Conservation (phyloP, 1,140 invertebrate genomes). For the Drosophila grimshawi region DNA sequence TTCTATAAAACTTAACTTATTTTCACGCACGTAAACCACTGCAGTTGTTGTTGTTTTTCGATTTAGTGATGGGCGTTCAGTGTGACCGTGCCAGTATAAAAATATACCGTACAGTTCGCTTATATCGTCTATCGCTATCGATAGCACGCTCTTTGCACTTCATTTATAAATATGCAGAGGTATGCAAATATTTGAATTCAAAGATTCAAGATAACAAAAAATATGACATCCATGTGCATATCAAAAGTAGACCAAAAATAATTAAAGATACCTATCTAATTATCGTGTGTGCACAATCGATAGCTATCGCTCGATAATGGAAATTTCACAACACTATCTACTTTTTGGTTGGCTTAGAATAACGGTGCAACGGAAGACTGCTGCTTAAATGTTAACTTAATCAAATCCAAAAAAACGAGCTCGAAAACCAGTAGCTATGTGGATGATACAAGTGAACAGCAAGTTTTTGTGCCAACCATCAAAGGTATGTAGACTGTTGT, state of each 20-base stretch:
- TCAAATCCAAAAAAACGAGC: constrained; percentile 45
- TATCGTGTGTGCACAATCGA: not conserved
- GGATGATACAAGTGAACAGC: constrained; percentile 63
- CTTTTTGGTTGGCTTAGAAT: not conserved
- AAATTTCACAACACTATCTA: constrained; percentile 1
- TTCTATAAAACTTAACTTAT: constrained; percentile 75
- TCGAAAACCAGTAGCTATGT: constrained; percentile 60
- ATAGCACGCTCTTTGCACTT: constrained; percentile 11
- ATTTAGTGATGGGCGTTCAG: constrained; percentile 46
- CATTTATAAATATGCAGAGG: not conserved
- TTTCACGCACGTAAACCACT: constrained; percentile 78
- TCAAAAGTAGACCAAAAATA: not conserved
- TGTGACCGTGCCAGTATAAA: constrained; percentile 23
- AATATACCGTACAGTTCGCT: constrained; percentile 2
- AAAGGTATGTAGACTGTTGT: constrained; percentile 42
- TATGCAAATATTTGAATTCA: no score
- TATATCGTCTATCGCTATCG: constrained; percentile 20
- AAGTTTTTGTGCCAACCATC: constrained; percentile 53
- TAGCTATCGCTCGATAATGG: not conserved
- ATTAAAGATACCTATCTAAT: no score
- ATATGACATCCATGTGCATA: not conserved
- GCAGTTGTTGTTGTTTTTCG: constrained; percentile 46
- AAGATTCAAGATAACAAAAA: no score
- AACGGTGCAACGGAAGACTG: constrained; percentile 6
- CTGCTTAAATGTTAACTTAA: constrained; percentile 57